phyloP scores from a whole-genome alignment of 2,797 vertebrate species.

The Enteromius afrohamiltoni region DNA sequence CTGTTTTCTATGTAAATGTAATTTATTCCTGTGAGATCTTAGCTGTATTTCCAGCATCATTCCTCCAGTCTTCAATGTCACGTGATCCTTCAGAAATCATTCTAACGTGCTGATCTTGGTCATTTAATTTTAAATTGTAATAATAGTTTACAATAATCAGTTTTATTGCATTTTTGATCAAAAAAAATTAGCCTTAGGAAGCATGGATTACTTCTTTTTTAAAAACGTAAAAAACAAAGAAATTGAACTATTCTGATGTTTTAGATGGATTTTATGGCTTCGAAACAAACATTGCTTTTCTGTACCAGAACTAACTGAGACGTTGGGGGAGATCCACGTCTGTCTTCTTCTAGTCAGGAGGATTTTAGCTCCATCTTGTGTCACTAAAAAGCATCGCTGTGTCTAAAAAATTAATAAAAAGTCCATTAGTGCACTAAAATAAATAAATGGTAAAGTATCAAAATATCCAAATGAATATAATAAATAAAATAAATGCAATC shows the following conservation, averaged over 20 bases:
- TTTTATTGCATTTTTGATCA: neutral
- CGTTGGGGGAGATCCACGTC: neutral
- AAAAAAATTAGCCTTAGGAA: neutral
- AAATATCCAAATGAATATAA: neutral
- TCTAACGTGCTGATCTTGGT: neutral
- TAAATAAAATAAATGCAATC: neutral
- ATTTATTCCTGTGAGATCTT: neutral
- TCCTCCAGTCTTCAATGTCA: neutral
- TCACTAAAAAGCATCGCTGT: neutral
- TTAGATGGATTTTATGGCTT: neutral
- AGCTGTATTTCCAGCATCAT: neutral
- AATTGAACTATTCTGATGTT: neutral
- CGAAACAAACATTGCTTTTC: neutral
- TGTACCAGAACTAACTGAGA: neutral
- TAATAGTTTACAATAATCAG: neutral
- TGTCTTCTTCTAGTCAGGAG: neutral
- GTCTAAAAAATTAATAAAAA: neutral
- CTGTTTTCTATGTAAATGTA: neutral
- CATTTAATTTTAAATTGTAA: neutral
- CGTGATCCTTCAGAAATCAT: neutral
- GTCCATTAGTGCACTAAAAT: neutral
- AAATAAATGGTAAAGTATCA: neutral
- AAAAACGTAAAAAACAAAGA: neutral
- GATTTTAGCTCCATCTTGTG: slow-evolving; percentile 31
- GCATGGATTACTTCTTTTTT: neutral